These are phyloP conservation scores for Chaenogobius annularis DNA, from an alignment of 2,113 vertebrate species.

Conservation along the genomic window DNA sequence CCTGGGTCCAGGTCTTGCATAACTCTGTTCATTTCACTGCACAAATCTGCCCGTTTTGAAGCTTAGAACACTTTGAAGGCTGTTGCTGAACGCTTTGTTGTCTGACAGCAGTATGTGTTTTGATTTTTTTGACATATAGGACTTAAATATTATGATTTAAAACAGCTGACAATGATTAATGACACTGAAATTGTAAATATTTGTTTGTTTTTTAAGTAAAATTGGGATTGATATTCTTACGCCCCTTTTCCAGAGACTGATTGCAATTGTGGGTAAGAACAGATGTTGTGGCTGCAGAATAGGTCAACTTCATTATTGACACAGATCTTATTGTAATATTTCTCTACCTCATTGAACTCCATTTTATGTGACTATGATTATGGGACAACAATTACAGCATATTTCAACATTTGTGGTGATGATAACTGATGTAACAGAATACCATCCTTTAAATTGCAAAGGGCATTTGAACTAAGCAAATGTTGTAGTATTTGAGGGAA, in stretches of 20 bases:
- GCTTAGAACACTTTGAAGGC: not conserved
- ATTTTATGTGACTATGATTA: not conserved
- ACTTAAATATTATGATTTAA: not conserved
- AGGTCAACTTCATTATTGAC: too few species aligned
- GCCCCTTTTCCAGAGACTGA: not conserved
- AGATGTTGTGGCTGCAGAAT: too few species aligned
- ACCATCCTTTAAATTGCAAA: not conserved
- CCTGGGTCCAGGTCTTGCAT: conserved; percentile 1
- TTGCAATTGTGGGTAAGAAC: not conserved
- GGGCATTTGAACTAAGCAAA: not conserved
- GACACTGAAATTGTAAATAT: not conserved
- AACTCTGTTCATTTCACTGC: not conserved
- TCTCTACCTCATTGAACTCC: too few species aligned
- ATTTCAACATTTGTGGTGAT: not conserved
- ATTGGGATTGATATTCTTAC: not conserved
- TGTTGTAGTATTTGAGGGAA: not conserved
- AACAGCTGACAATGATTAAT: not conserved
- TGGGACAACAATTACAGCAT: not conserved
- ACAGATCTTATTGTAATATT: too few species aligned
- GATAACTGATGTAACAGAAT: not conserved
- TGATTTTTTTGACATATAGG: not conserved
- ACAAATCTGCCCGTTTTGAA: not conserved
- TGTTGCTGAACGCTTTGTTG: not conserved
- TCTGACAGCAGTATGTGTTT: not conserved
- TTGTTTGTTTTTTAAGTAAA: not conserved